Evolutionary conservation across 1,140 invertebrate species (phyloP).

Genomic region (Lepidostoma basale): DNA sequence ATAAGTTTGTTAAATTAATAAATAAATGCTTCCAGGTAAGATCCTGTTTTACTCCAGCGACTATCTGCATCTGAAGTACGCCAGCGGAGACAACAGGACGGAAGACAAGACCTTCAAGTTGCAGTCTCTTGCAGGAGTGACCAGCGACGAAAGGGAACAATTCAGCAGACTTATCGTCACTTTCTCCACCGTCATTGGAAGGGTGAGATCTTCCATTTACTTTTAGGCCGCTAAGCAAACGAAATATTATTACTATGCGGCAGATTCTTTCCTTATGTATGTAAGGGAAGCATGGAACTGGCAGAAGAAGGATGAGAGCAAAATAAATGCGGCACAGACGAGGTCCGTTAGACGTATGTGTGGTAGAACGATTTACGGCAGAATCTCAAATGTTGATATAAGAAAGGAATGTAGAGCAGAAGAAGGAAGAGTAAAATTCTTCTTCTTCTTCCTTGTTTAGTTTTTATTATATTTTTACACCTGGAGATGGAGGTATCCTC

Average conservation of each 20-base stretch:
- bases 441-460: too few relatives aligned
- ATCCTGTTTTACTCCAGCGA: slow-evolving; percentile 49
- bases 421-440: too few relatives aligned
- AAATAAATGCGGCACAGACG: too few relatives aligned
- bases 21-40: slow-evolving; percentile 40
- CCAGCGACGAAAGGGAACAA: slow-evolving; percentile 37
- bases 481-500: too few relatives aligned
- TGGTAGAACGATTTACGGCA: too few relatives aligned
- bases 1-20: too few relatives aligned
- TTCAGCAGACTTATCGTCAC: slow-evolving; percentile 46
- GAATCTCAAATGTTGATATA: too few relatives aligned
- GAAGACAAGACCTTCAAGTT: slow-evolving; percentile 33
- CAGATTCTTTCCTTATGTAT: neutral
- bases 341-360: too few relatives aligned
- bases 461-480: too few relatives aligned
- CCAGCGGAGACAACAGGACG: slow-evolving; percentile 21
- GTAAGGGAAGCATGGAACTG: too few relatives aligned
- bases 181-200: slow-evolving; percentile 43
- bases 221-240: slow-evolving; percentile 9
- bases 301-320: too few relatives aligned
- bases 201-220: slow-evolving; percentile 26
- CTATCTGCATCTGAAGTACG: slow-evolving; percentile 47
- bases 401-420: too few relatives aligned
- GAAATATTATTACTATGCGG: neutral
- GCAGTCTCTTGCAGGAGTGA: slow-evolving; percentile 18